Conservation (phyloP, 2,797 vertebrate species). For the Passerculus sandwichensis region DNA sequence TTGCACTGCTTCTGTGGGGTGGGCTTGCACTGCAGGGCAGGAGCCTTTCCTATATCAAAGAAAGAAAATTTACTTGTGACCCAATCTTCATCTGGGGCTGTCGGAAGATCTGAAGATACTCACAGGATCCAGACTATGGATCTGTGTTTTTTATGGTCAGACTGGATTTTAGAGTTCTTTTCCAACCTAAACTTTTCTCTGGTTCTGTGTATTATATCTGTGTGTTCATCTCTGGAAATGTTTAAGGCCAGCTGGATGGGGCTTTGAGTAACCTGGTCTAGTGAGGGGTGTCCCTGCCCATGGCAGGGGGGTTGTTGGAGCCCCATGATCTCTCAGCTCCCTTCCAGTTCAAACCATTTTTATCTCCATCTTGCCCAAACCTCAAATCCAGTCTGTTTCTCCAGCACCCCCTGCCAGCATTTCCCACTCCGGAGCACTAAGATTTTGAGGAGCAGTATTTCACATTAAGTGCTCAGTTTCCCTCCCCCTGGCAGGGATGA, state of each 20-base stretch:
- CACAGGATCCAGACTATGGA: not conserved
- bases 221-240: not conserved
- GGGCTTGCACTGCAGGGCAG: not conserved
- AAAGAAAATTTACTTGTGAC: not conserved
- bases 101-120: not conserved
- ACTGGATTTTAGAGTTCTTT: not conserved
- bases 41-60: not conserved
- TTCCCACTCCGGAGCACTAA: rapidly evolving
- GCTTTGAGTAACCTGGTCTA: not conserved
- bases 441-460: not conserved
- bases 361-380: not conserved
- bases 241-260: not conserved
- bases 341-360: not conserved
- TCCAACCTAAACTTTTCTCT: not conserved
- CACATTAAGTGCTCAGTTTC: not conserved
- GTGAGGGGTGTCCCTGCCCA: not conserved
- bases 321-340: not conserved
- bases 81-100: not conserved
- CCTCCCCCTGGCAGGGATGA: not conserved
- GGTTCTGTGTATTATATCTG: not conserved
- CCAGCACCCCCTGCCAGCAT: not conserved
- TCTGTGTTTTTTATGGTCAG: too few relatives aligned
- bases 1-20: not conserved
- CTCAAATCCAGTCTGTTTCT: not conserved
- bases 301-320: not conserved